Percentiles rank a stretch among this genome's conserved stretches.
Evolutionary conservation across 2,113 vertebrate genomes (phyloP).

Genomic region (Corythornis vintsioides): DNA sequence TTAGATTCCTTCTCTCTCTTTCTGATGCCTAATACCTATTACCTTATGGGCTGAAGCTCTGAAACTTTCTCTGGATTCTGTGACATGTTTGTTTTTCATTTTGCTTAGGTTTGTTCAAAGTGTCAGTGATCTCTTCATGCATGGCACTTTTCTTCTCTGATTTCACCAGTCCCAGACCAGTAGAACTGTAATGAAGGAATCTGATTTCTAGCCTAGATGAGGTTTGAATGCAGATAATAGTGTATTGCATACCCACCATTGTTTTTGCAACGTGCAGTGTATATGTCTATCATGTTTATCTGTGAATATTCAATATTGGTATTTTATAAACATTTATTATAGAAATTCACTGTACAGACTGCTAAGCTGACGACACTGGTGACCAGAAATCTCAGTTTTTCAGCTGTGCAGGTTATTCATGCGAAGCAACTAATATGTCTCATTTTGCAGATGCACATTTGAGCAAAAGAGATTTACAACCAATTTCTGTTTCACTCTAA

Average conservation of each 20-base stretch:
- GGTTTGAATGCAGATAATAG: neutral
- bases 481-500: neutral
- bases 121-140: neutral
- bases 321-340: conserved; percentile 6
- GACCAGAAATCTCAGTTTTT: conserved; percentile 31
- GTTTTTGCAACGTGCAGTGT: neutral
- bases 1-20: conserved; percentile 29
- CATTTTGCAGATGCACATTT: neutral
- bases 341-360: conserved; percentile 26
- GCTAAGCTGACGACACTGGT: conserved; percentile 22
- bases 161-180: neutral
- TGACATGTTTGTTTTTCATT: neutral
- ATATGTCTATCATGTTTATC: neutral
- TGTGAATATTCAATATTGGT: neutral
- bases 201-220: conserved; percentile 12
- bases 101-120: neutral
- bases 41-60: conserved; percentile 11
- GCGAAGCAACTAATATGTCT: neutral
- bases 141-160: neutral
- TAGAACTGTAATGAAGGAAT: conserved; percentile 19
- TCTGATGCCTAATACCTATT: neutral
- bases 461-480: neutral
- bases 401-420: neutral
- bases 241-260: neutral
- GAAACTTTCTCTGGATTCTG: neutral